A percentile compares a stretch with the other conserved stretches of the same genome.
Evolutionary conservation across 2,888 invertebrate genomes (phyloP).

Genomic region (Melikaiella ostensackeni): DNA sequence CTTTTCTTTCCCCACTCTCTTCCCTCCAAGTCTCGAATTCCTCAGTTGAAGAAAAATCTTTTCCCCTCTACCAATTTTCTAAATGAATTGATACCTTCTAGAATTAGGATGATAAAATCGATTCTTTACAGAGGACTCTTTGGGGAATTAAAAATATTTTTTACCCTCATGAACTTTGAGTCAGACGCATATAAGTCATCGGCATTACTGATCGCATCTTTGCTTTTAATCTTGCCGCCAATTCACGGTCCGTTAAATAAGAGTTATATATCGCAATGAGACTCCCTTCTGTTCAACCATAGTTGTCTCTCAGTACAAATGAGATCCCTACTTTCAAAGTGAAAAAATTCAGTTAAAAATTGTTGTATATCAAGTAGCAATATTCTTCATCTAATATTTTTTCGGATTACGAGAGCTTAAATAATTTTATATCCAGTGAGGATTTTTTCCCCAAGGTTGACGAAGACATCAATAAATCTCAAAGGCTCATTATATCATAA

Average conservation of each 20-base stretch:
- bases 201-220: conserved; percentile 15
- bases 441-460: background rate
- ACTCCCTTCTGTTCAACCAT: background rate
- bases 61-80: background rate
- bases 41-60: too few species aligned
- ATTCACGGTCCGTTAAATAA: conserved; percentile 13
- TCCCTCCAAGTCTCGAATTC: conserved; percentile 5
- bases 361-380: too few species aligned
- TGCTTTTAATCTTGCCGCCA: conserved; percentile 29
- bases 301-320: conserved; percentile 7
- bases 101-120: background rate
- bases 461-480: background rate
- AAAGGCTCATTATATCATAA: conserved; percentile 4
- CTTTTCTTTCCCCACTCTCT: conserved; percentile 44
- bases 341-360: too few species aligned
- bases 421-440: background rate
- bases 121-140: background rate
- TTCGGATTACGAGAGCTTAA: too few species aligned
- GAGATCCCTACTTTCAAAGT: background rate
- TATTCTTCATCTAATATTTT: too few species aligned
- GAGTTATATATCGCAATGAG: conserved; percentile 23
- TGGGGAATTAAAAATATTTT: background rate
- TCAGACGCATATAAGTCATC: conserved; percentile 6
- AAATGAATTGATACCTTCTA: background rate
- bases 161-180: background rate